Base-by-base conservation (phyloP, 2,888 invertebrate species). In the Charanyca ferruginea region DNA sequence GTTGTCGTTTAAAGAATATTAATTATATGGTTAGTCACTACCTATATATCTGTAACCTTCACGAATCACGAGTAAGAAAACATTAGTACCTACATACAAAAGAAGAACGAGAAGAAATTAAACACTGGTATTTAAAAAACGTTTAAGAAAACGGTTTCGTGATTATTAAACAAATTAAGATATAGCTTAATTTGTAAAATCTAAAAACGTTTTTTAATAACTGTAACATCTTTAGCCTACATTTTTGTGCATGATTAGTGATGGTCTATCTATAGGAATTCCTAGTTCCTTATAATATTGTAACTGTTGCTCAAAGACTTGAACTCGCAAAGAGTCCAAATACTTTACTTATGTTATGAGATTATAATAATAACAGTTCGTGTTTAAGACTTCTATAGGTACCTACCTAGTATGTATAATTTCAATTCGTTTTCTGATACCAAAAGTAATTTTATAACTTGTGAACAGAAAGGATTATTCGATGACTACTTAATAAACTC, bases 141-240 rank as follows among this genome's bases (percentile, higher is more conserved):
- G 58, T 76, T 80, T 68, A 61, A 35, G 13, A 28, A 55, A 80
- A 75, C 77, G 70, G 54, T 76, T 59, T 52, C 54, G 77, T 75
- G 51, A 79, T 75, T 76, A 79, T 75, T 76, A 62, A 80, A 76
- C 54, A 62, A 74, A 68, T 75, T 59, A 49, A 79, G 22, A 59
- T 48, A 45, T 41, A 68, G 58, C 62, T 67, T 80, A 55, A 69
- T 80, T 76, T 52, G 66, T 66, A 49, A 62, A 62, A 75, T 68
- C 32, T 44, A 23, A 59, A 70, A 59, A 48, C 54, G 70, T 55
- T 75, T 75, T 76, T 76, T 68, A 75, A 68, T 79, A 79, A 80
- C 80, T 80, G 80, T 80, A 75, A 59, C 58, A 54, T 52, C 54
- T 74, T 62, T 76, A 75, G 59, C 54, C 57, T 69, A 75, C 9